phyloP scores from a whole-genome alignment of 2,113 vertebrate species.

The Trematocara stigmaticum region DNA sequence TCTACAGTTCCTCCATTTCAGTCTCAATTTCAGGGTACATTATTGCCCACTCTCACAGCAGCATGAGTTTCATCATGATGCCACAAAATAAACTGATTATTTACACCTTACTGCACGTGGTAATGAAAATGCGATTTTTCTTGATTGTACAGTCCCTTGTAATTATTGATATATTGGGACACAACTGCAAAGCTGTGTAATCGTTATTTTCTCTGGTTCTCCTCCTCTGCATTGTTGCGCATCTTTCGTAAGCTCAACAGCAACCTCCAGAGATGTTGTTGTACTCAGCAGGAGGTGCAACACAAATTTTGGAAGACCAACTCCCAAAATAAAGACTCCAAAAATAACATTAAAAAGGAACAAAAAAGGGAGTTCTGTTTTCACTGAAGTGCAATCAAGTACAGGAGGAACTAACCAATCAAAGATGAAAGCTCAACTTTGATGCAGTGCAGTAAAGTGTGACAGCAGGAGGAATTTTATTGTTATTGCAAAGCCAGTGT shows the following conservation, averaged over 20 bases:
- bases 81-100: conserved; percentile 19
- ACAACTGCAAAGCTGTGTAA: not conserved
- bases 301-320: not conserved
- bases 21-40: conserved; percentile 46
- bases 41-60: conserved; percentile 4
- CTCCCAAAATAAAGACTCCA: not conserved
- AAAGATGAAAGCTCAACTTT: not conserved
- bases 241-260: not conserved
- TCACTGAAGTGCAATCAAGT: not conserved
- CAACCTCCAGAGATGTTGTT: not conserved
- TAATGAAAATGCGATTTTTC: not conserved
- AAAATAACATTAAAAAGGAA: not conserved
- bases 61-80: conserved; percentile 2
- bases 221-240: not conserved
- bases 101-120: conserved; percentile 17
- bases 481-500: not conserved
- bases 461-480: not conserved
- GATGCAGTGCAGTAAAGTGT: not conserved
- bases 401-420: not conserved
- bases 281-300: not conserved
- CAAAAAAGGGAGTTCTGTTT: not conserved
- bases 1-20: conserved; percentile 1
- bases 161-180: conserved; percentile 20
- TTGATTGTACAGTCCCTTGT: not conserved
- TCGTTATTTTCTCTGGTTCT: not conserved